These are phyloP conservation scores for Pseudochromis fuscus DNA, from an alignment of 2,797 vertebrate genomes.

Conservation along the genomic window DNA sequence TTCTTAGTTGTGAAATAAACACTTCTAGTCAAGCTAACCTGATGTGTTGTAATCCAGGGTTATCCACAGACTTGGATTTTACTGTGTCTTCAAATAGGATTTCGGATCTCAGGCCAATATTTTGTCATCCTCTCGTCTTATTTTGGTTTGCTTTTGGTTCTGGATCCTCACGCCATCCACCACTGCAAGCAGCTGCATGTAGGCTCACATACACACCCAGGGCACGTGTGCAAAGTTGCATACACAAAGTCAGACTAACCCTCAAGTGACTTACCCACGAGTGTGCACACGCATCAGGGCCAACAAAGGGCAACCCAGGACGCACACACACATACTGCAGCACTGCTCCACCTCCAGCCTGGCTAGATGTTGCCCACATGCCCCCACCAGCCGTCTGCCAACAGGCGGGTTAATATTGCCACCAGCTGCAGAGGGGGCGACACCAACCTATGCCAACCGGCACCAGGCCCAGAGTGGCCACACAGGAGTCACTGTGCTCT, in stretches of 20 bases:
- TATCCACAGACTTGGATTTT: slow-evolving; percentile 18
- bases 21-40: slow-evolving; percentile 8
- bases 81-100: slow-evolving; percentile 37
- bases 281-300: slow-evolving; percentile 43
- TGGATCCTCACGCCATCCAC: slow-evolving; percentile 44
- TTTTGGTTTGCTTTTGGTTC: slow-evolving; percentile 54
- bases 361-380: slow-evolving; percentile 53
- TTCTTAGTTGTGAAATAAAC: slow-evolving; percentile 3
- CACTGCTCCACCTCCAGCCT: slow-evolving; percentile 38
- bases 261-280: slow-evolving; percentile 44
- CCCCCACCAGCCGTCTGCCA: slow-evolving; percentile 62
- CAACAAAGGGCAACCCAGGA: slow-evolving; percentile 76
- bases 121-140: slow-evolving; percentile 42
- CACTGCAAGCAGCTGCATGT: slow-evolving; percentile 47
- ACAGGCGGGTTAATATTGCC: slow-evolving; percentile 76
- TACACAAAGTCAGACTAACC: slow-evolving; percentile 48
- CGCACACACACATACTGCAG: slow-evolving; percentile 28
- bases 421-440: slow-evolving; percentile 75
- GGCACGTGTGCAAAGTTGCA: slow-evolving; percentile 24
- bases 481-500: slow-evolving; percentile 68
- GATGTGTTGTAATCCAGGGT: slow-evolving; percentile 25
- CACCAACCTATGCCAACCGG: slow-evolving; percentile 64
- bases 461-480: slow-evolving; percentile 66
- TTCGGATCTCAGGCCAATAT: slow-evolving; percentile 35
- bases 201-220: slow-evolving; percentile 5